Base-by-base conservation (phyloP, 2,888 invertebrate species). In the Agrochola macilenta region DNA sequence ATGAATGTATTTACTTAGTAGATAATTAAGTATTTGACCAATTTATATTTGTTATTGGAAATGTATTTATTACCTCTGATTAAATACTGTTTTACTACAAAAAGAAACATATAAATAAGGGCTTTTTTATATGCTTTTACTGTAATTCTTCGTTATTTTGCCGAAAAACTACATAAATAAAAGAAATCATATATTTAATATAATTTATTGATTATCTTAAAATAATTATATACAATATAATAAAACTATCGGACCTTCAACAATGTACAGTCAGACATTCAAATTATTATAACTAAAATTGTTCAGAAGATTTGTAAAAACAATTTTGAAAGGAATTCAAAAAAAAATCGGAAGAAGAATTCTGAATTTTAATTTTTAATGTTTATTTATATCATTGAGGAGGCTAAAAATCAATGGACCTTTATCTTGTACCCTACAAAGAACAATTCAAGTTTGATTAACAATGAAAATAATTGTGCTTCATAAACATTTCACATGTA, bases 181-280 rank as follows among this genome's bases (percentile, higher is more conserved):
- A 69, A 83, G 17, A 26, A 77, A 78, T 76, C 43, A 52, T 63
- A 78, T 70, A 84, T 73, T 72, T 77, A 79, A 82, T 80, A 82
- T 83, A 84, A 82, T 89, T 84, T 86, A 85, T 85, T 89, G 73
- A 88, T 83, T 85, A 84, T 78, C 87, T 88, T 88, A 87, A 77
- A 75, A 83, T 81, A 81, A 71, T 86, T 90, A 87, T 87, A 83
- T 87, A 88, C 89, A 86, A 57, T 81, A 79, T 77, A 43, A 60
- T 81, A 71, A 71, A 87, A 73, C 74, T 76, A 84, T 76, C 8
- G 69, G 65, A 52, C 58, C 43, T 78, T 69, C 30, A 71, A 76
- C 64, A 85, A 71, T 71, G 23, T 74, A 69, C 69, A 70, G 52
- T 71, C 14, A 61, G 75, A 80, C 63, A 64, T 82, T 68, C n/a